Base-by-base conservation (phyloP, 1,140 invertebrate species). In the Globodera rostochiensis region DNA sequence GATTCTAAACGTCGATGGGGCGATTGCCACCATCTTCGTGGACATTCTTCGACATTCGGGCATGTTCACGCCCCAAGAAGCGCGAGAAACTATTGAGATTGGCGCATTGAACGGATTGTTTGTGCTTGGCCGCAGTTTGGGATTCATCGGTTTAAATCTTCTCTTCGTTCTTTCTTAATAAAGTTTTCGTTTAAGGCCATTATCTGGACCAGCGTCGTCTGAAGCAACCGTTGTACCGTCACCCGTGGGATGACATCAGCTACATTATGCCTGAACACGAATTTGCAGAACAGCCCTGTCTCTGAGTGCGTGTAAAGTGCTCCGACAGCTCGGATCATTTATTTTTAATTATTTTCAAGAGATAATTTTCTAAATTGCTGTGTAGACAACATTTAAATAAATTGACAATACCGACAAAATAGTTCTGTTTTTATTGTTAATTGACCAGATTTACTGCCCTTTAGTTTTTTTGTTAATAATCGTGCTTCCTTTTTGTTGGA, bases 211-310 rank as follows among this genome's bases (percentile, higher is more conserved):
- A 99, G 91, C 98, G 96, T 91, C 92, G 97, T 84, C 92, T 99
- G 91, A 98, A 98, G 90, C 98, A 99, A 92, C 97, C 97, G 15
- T 92, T 99, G 8, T 99, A 99, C 91, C 94, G 98, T 86, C 97
- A 99, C 91, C 98, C 98, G 19, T 99, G 97, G 97, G 98, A 99
- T 90, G 98, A 99, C 90, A 99, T 99, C 91, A 96, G 95, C 6
- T 99, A 99, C 90, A 95, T 99, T 87, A 93, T 98, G 87, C 95
- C 95, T 3, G 95, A 96, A 77, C 46, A 47, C 11, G 80, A 81
- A 45, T 81, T 69, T 71, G 57, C 60, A 3, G 77, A 81, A 49
- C 80, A 50, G 45, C 77, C 77, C 15, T 80, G 79, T 74, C 66
- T 80, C 45, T 80, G 66, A 79, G 49, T 49, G 25, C n/a, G 21